phyloP scores from a whole-genome alignment of 92 coral and sea anemone species.

The Parazoanthus atlanticus region DNA sequence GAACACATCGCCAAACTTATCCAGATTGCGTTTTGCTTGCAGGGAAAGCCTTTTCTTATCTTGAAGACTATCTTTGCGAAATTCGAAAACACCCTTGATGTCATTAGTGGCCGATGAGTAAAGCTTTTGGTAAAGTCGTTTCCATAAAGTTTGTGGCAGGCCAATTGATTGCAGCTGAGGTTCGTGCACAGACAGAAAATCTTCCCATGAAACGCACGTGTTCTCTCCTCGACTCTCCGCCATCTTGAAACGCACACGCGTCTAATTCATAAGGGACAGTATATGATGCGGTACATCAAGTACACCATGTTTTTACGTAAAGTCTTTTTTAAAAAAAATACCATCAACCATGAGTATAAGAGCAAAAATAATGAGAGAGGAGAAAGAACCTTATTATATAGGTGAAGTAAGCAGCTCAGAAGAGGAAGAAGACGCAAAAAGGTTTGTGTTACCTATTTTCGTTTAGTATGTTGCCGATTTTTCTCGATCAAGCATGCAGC shows the following conservation, averaged over 20 bases:
- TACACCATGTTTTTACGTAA: neutral
- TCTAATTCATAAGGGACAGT: neutral
- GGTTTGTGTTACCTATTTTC: constrained; percentile 45
- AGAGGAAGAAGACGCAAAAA: constrained; percentile 64
- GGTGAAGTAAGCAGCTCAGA: constrained; percentile 84
- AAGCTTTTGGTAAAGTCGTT: constrained; percentile 69
- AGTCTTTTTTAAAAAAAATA: neutral
- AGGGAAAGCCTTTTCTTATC: constrained; percentile 49
- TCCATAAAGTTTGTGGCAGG: constrained; percentile 78
- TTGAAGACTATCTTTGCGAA: constrained; percentile 46
- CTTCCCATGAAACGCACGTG: constrained; percentile 81
- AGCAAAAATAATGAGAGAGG: constrained; percentile 49
- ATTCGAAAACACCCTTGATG: constrained; percentile 61
- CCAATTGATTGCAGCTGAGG: constrained; percentile 83
- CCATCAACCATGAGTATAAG: constrained; percentile 40
- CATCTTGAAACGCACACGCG: constrained; percentile 51
- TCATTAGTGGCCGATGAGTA: constrained; percentile 58
- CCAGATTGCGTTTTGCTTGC: constrained; percentile 62
- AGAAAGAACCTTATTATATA: constrained; percentile 72
- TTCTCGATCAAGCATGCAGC: too few relatives aligned
- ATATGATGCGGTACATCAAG: neutral
- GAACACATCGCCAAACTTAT: constrained; percentile 69
- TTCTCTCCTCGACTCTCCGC: constrained; percentile 53
- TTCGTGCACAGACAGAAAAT: constrained; percentile 72
- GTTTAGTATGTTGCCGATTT: too few relatives aligned